Evolutionary conservation across 2,888 invertebrate species (phyloP).

Genomic region (Philonicus albiceps): DNA sequence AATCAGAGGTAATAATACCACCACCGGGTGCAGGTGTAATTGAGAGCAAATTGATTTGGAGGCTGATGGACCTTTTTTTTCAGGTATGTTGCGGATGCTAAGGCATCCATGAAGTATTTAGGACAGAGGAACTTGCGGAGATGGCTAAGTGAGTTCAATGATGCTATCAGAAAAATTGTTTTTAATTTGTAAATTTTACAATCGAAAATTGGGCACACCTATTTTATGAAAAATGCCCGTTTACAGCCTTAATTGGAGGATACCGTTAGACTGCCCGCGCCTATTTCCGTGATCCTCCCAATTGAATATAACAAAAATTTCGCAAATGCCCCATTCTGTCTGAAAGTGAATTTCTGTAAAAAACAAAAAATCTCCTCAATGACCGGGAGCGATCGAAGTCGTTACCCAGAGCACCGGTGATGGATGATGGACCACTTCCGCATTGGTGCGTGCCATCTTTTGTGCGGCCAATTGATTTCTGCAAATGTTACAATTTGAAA

Average conservation of each 20-base stretch:
- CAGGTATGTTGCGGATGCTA: background rate
- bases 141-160: background rate
- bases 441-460: conserved; percentile 10
- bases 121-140: background rate
- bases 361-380: background rate
- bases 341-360: background rate
- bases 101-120: background rate
- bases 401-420: background rate
- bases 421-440: background rate
- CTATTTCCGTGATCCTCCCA: background rate
- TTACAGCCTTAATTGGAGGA: background rate
- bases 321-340: background rate
- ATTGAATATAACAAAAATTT: background rate
- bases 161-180: background rate
- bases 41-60: background rate
- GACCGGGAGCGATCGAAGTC: background rate
- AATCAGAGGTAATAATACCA: background rate
- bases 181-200: background rate
- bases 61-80: background rate
- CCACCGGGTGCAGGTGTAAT: background rate
- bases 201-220: background rate
- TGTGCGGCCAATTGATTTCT: conserved; percentile 6
- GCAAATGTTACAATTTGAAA: conserved; percentile 11
- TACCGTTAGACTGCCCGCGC: background rate
- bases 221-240: background rate